Evolutionary conservation across 2,888 invertebrate genomes (phyloP).

Genomic region (Alcis repandata): DNA sequence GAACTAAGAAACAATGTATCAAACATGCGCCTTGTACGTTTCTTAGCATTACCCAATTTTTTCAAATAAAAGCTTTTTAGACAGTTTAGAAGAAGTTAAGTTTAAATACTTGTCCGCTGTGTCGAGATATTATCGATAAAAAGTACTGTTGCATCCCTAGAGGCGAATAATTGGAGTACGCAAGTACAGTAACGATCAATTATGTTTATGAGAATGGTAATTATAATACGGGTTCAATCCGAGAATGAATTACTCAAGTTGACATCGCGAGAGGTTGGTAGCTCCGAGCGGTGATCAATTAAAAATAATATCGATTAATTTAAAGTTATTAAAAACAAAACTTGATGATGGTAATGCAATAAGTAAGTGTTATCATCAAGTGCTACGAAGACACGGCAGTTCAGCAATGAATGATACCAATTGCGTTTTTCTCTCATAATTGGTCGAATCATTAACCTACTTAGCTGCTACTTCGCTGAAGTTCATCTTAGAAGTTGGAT

Average conservation of each 20-base stretch:
- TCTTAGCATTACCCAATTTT: too few relatives aligned
- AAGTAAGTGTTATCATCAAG: neutral
- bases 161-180: conserved; percentile 60
- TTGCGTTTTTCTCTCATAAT: neutral
- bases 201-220: conserved; percentile 61
- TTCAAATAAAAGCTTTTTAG: too few relatives aligned
- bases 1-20: too few relatives aligned
- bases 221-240: conserved; percentile 56
- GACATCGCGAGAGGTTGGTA: conserved; percentile 32
- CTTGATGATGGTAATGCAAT: neutral
- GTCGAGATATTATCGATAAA: conserved; percentile 6
- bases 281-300: conserved; percentile 39
- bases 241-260: conserved; percentile 38
- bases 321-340: conserved; percentile 16
- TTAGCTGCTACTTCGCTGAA: too few relatives aligned
- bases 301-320: conserved; percentile 25
- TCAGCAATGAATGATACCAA: neutral
- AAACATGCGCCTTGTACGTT: too few relatives aligned
- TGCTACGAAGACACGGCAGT: neutral
- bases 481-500: too few relatives aligned
- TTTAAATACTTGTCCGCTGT: neutral
- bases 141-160: conserved; percentile 38
- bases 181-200: conserved; percentile 59
- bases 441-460: too few relatives aligned
- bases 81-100: too few relatives aligned